Evolutionary conservation across 2,797 vertebrate species (phyloP), one percentile per base, ranked within the genome.

Genomic region (Falco concolor): DNA sequence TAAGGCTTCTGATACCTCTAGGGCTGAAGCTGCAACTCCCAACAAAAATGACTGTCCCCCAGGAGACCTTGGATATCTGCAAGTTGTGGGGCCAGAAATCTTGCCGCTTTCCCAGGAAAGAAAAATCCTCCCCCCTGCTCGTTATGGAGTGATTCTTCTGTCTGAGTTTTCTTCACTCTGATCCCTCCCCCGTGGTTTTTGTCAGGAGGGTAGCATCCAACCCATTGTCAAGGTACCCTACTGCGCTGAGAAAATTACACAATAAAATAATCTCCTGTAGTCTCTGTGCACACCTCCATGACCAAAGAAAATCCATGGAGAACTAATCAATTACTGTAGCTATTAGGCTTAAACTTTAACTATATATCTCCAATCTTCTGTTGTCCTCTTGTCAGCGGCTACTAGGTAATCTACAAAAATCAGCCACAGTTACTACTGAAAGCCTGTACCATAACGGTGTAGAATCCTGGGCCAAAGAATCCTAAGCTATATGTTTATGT

Each of bases 301-400:
- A 91, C 95, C 84, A 88, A 92, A 95, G 86, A 91, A 96, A 87
- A 87, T 87, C 70, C 94, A 36, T 73, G 91, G 90, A 92, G 93
- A 97, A 90, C 90, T 81, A 96, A 96, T 96, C 92, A 91, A 95
- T 97, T 96, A 93, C 83, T 91, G 72, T 91, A 93, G 92, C 93
- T 94, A 52, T 96, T 96, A 88, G 91, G 92, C 68, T 97, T 96
- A 97, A 96, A 95, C 9, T 54, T 97, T 95, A 97, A 96, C 95
- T 80, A 40, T 79, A 76, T 70, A 67, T 94, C 84, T 95, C 82
- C 95, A 95, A 87, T 84, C 88, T 89, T 95, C 90, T 91, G 89
- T 96, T 97, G 92, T 96, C 52, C 20, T 84, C 64, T 67, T 96
- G 80, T 97, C 89, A 96, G 64, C 0, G 0, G 27, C 91, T 84